These are phyloP conservation scores for Eonycteris spelaea DNA, from an alignment of 2,113 vertebrate species.

Conservation along the genomic window DNA sequence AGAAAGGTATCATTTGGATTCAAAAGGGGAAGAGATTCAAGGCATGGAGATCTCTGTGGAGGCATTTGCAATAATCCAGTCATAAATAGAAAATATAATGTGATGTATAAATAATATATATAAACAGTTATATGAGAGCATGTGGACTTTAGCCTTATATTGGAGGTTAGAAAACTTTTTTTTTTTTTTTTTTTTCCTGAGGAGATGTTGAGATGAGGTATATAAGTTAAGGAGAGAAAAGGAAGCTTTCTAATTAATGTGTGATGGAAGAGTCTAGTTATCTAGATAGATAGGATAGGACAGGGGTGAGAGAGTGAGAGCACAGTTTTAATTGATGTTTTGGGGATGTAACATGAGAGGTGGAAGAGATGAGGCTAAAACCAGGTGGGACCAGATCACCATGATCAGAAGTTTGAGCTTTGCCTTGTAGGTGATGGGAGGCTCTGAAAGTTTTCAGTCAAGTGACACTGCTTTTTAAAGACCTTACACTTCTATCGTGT, in stretches of 20 bases:
- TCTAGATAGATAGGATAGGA: not conserved
- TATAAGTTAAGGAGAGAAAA: not conserved
- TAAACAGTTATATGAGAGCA: not conserved
- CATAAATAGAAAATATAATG: not conserved
- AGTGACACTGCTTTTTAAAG: not conserved
- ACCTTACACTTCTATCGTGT: not conserved
- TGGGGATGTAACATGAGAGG: not conserved
- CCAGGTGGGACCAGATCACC: not conserved
- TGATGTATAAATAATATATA: not conserved
- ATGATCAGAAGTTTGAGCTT: not conserved
- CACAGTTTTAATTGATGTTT: not conserved
- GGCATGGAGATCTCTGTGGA: not conserved
- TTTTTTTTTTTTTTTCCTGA: not conserved
- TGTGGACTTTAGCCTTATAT: not conserved
- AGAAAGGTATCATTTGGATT: constrained; percentile 18
- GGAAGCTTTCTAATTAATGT: not conserved
- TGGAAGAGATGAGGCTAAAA: not conserved
- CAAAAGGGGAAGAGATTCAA: not conserved
- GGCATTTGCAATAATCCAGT: not conserved
- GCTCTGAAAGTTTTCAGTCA: not conserved
- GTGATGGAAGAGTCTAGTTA: not conserved
- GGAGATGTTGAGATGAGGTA: not conserved
- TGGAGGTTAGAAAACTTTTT: not conserved
- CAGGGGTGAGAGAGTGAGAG: not conserved
- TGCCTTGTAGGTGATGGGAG: not conserved